Evolutionary conservation across 2,113 vertebrate genomes (phyloP), one percentile per base, ranked within the genome.

Genomic region (Chionodraco myersi): DNA sequence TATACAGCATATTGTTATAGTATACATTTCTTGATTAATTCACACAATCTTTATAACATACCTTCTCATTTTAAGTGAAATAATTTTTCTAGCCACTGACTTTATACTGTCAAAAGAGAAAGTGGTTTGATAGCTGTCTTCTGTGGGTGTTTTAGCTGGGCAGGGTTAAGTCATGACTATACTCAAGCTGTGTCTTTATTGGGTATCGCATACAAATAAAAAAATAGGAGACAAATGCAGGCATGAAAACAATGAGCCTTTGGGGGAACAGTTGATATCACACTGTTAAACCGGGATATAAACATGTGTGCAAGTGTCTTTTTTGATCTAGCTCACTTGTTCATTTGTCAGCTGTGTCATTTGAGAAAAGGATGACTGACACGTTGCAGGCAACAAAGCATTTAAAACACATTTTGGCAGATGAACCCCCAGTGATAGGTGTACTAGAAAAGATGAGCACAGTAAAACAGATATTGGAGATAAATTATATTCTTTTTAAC

Each of bases 1-100:
- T 93, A 94, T 94, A 95, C 94, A 94, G 93, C 92, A 93, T 95
- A 30, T 30, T 30, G 71, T 91, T 91, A 92, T 92, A 94, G 91
- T 95, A 94, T 95, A 94, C 93, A 93, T 92, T 89, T 85, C 84
- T 80, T 77, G 60, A 78, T 82, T 89, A 86, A 83, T 90, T 92
- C 91, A 94, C 91, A 92, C 93, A 92, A 90, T 80, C 72, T 72
- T 89, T 85, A 84, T 89, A 92, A 84, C 90, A 88, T 84, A 86
- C 86, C 85, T 90, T 94, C 88, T 88, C 36, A 84, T 92, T 88
- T 86, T 81, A 76, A 73, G 82, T 91, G 90, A 92, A 89, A 89
- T 75, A 88, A 88, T 71, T 41, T 91, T 90, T 86, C 82, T 69
- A 86, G 69, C 73, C 87, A 94, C 90, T 77, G 83, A 89, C 71